A percentile compares a stretch with the other conserved stretches of the same genome.
These are phyloP conservation scores for Cotesia glomerata DNA, from an alignment of 1,140 invertebrate genomes.

Conservation along the genomic window DNA sequence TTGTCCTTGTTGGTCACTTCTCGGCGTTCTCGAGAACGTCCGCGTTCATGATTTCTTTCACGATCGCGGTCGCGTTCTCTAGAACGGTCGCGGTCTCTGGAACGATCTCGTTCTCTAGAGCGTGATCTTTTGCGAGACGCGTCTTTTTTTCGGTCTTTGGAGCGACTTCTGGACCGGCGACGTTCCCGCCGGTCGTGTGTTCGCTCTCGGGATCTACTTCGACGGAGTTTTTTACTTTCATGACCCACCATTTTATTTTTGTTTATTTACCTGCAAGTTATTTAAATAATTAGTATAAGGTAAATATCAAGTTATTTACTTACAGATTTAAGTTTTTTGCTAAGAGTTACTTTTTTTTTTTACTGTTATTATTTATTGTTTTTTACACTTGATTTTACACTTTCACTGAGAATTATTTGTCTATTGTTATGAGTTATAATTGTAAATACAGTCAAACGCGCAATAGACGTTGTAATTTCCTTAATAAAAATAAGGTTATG, in stretches of 20 bases:
- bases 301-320: too few species aligned
- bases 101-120: constrained; percentile 48
- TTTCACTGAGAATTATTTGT: too few species aligned
- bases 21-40: constrained; percentile 49
- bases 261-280: too few species aligned
- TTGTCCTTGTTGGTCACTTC: constrained; percentile 48
- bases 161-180: constrained; percentile 55
- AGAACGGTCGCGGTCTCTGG: constrained; percentile 50
- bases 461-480: too few species aligned
- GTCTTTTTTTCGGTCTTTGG: constrained; percentile 52
- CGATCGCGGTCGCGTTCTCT: constrained; percentile 37
- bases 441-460: too few species aligned
- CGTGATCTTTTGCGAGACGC: constrained; percentile 45
- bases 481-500: too few species aligned
- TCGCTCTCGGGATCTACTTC: constrained; percentile 57
- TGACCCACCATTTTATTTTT: constrained; percentile 47
- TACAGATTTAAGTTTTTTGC: too few species aligned
- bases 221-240: constrained; percentile 52
- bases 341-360: too few species aligned
- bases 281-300: too few species aligned
- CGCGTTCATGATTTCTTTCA: constrained; percentile 54
- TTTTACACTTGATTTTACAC: too few species aligned
- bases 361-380: too few species aligned
- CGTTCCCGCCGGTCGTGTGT: constrained; percentile 52
- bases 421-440: too few species aligned